Conservation (phyloP, 2,113 vertebrate species). For the Heptranchias perlo region DNA sequence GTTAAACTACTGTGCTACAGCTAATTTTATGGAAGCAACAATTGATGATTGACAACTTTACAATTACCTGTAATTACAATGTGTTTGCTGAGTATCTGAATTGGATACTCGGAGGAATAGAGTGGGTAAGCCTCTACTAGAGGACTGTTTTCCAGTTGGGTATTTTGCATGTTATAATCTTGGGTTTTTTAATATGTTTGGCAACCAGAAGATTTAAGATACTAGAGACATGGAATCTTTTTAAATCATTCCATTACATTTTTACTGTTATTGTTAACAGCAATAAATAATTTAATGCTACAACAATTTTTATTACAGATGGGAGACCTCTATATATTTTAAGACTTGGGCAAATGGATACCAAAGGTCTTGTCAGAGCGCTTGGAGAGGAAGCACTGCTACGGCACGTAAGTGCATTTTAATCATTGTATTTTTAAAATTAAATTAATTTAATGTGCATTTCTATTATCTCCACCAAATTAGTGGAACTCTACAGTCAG, state of each 20-base stretch:
- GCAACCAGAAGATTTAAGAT: background rate
- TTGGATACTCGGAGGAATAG: background rate
- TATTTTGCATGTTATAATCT: background rate
- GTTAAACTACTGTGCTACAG: background rate
- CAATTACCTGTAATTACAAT: background rate
- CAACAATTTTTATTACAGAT: constrained; percentile 56
- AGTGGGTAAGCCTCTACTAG: background rate
- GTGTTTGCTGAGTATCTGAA: background rate
- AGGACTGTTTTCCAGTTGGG: background rate
- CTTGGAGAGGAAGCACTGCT: constrained; percentile 85
- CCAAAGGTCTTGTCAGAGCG: constrained; percentile 85
- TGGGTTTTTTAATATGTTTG: background rate
- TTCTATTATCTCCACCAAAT: background rate
- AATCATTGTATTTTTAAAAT: background rate
- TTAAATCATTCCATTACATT: background rate
- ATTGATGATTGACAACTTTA: background rate
- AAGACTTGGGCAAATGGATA: constrained; percentile 94
- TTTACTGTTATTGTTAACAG: background rate
- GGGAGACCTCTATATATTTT: constrained; percentile 88
- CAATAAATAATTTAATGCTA: background rate
- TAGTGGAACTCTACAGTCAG: background rate
- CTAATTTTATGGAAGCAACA: background rate
- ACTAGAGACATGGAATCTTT: background rate
- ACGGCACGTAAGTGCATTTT: constrained; percentile 72
- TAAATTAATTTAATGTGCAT: background rate